These are phyloP conservation scores for Caprella mutica DNA, from an alignment of 2,888 invertebrate species.

Conservation along the genomic window DNA sequence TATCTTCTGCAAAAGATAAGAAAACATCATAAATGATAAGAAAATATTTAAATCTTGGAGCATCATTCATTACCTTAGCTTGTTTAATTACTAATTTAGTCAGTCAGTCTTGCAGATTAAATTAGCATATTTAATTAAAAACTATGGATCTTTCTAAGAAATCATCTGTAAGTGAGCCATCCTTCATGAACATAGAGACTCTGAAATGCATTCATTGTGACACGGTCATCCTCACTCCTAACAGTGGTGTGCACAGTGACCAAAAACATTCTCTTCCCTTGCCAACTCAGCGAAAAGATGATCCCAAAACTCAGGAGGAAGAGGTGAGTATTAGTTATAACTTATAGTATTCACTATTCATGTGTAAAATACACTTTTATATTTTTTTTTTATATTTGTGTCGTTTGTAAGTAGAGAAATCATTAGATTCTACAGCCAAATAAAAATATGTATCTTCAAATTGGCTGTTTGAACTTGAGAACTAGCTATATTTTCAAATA, in stretches of 20 bases:
- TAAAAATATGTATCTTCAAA: not conserved
- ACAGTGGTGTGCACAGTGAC: constrained; percentile 12
- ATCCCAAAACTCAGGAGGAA: constrained; percentile 19
- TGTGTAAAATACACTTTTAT: not conserved
- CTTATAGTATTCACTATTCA: not conserved
- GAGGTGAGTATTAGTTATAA: constrained; percentile 17
- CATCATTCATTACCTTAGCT: not conserved
- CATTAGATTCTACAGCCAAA: not conserved
- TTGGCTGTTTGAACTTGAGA: not conserved
- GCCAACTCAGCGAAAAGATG: constrained; percentile 25
- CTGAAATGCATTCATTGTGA: constrained; percentile 24
- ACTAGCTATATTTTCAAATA: not conserved
- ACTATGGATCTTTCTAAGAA: too few relatives aligned
- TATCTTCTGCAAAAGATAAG: too few relatives aligned
- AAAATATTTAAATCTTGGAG: too few relatives aligned
- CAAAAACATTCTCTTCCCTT: constrained; percentile 19
- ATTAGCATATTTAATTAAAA: too few relatives aligned
- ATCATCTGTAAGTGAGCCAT: constrained; percentile 12
- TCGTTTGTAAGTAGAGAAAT: not conserved
- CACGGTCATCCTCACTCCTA: constrained; percentile 18
- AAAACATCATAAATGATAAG: too few relatives aligned
- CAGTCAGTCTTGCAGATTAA: not conserved
- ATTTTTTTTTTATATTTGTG: not conserved
- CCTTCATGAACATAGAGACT: constrained; percentile 16
- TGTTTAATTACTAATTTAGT: not conserved